Conservation (phyloP, 2,888 invertebrate genomes). For the Macropis europaea region DNA sequence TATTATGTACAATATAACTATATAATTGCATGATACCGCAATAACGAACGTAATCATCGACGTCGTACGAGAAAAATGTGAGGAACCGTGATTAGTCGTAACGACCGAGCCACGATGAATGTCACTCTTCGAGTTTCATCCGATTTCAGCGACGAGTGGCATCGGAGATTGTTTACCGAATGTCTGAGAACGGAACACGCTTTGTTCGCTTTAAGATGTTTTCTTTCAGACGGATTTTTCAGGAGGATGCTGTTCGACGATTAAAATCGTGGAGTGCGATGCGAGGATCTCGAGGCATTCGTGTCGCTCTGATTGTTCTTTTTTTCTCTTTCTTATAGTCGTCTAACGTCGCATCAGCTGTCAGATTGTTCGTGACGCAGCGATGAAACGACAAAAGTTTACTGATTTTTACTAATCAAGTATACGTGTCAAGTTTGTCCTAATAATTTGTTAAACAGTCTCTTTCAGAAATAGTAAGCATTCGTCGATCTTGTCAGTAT, state of each 20-base stretch:
- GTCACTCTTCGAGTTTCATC: not conserved
- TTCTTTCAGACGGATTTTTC: not conserved
- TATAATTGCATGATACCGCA: constrained; percentile 29
- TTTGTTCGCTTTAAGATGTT: not conserved
- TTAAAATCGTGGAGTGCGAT: constrained; percentile 13
- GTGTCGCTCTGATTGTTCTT: no score
- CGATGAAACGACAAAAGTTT: no score
- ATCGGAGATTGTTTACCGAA: not conserved
- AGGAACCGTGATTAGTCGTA: constrained; percentile 27
- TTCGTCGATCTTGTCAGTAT: no score
- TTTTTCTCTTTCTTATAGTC: no score
- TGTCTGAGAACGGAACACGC: not conserved
- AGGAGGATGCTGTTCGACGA: not conserved
- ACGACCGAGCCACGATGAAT: constrained; percentile 5
- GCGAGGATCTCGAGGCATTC: not conserved
- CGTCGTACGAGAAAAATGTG: constrained; percentile 6
- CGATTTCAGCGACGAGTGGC: not conserved
- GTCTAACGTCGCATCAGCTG: no score
- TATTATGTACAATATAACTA: constrained; percentile 31
- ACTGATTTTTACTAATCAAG: no score
- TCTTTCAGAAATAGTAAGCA: no score
- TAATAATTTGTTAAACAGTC: no score
- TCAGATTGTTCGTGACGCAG: no score
- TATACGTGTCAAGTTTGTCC: no score
- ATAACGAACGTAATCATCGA: constrained; percentile 37